A percentile compares a stretch with the other conserved stretches of the same genome.
Conservation (phyloP, 2,888 invertebrate species). For the Apodemia mormo region DNA sequence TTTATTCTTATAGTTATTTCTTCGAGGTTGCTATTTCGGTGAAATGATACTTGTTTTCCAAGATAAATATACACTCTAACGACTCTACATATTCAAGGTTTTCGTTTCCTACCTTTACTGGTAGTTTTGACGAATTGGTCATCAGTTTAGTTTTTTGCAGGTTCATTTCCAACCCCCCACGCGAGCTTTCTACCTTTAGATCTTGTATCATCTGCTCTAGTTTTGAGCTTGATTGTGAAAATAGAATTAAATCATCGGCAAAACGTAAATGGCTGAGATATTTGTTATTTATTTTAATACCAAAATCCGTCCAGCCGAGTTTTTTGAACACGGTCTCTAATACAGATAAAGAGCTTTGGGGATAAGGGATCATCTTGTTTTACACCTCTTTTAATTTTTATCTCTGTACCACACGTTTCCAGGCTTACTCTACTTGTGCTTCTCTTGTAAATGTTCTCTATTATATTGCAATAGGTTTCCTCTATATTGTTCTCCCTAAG, state of each 20-base stretch:
- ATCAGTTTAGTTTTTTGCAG: constrained; percentile 1
- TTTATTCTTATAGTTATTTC: background rate
- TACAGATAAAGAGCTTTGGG: constrained; percentile 7
- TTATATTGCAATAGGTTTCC: background rate
- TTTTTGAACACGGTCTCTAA: constrained; percentile 7
- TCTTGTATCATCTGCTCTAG: constrained; percentile 5
- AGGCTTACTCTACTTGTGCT: background rate
- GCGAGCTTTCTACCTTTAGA: background rate
- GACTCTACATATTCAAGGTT: background rate
- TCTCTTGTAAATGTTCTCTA: background rate
- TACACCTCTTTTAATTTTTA: background rate
- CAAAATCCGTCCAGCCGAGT: background rate
- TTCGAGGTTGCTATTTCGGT: background rate
- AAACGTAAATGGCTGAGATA: background rate
- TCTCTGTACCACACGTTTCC: background rate
- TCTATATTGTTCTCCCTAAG: background rate
- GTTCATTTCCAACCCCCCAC: background rate
- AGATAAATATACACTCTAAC: background rate
- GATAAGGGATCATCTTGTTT: constrained; percentile 1
- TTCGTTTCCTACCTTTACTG: background rate
- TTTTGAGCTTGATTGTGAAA: background rate
- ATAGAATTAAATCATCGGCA: background rate
- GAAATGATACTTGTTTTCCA: background rate
- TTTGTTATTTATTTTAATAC: background rate
- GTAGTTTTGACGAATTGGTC: background rate